Conservation (phyloP, 2,113 vertebrate species). For the Gallinago paraguaiae region DNA sequence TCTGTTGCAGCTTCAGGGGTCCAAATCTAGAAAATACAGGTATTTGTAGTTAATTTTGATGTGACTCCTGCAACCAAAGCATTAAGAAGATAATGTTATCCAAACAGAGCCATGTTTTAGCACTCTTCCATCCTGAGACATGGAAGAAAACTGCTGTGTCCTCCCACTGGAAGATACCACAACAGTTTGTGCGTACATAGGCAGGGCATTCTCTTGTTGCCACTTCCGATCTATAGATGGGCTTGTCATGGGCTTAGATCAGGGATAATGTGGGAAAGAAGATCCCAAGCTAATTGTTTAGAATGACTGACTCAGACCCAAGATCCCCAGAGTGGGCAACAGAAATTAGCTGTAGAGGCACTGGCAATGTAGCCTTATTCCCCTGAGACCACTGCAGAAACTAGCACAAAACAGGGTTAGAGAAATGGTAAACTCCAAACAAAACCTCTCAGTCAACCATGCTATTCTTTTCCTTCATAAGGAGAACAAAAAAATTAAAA, state of each 20-base stretch:
- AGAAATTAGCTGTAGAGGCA: neutral
- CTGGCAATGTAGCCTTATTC: neutral
- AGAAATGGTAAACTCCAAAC: neutral
- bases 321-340: neutral
- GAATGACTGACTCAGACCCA: neutral
- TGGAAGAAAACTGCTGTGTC: neutral
- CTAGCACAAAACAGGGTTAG: neutral
- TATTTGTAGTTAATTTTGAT: neutral
- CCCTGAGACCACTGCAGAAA: neutral
- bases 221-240: neutral
- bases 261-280: neutral
- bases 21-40: slow-evolving; percentile 79
- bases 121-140: neutral
- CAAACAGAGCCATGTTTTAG: neutral
- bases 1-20: slow-evolving; percentile 77
- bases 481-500: neutral
- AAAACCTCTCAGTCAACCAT: neutral
- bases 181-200: neutral
- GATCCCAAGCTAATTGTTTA: neutral
- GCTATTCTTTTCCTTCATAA: neutral
- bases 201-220: neutral
- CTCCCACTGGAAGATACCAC: neutral
- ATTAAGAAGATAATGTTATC: neutral
- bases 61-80: neutral
- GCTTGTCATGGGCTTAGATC: neutral